Conservation (phyloP, 2,888 invertebrate genomes). For the Dendrolimus pini region DNA sequence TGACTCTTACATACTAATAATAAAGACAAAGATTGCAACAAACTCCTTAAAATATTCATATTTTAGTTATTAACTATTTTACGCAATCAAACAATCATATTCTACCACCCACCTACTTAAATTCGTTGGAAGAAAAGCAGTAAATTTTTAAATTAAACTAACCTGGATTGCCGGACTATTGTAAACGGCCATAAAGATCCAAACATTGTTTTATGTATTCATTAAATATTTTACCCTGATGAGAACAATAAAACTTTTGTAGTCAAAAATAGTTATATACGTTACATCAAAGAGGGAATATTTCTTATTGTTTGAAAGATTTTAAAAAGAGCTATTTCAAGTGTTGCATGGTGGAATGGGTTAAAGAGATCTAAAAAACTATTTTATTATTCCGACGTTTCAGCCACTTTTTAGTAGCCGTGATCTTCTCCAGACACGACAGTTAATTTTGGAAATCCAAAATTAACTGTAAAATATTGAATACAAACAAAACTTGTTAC, state of each 20-base stretch:
- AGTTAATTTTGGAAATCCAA: too few relatives aligned
- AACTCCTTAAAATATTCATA: background rate
- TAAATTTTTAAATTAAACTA: background rate
- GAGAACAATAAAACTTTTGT: background rate
- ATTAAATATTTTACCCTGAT: background rate
- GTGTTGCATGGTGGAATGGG: too few relatives aligned
- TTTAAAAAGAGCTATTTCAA: too few relatives aligned
- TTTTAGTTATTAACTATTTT: background rate
- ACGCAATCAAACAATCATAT: background rate
- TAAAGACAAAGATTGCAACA: background rate
- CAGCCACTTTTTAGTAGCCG: too few relatives aligned
- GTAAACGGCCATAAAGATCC: background rate
- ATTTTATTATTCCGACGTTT: too few relatives aligned
- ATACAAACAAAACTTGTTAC: too few relatives aligned
- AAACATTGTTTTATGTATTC: background rate
- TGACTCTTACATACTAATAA: too few relatives aligned
- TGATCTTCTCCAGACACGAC: too few relatives aligned
- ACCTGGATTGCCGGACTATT: background rate
- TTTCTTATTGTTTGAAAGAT: background rate
- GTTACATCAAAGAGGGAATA: background rate
- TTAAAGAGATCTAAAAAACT: too few relatives aligned
- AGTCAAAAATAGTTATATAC: background rate
- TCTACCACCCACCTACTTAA: background rate
- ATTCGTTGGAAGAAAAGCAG: background rate
- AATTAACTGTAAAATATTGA: too few relatives aligned